Conservation (phyloP, 2,888 invertebrate species). For the Sylvicola fuscatus region DNA sequence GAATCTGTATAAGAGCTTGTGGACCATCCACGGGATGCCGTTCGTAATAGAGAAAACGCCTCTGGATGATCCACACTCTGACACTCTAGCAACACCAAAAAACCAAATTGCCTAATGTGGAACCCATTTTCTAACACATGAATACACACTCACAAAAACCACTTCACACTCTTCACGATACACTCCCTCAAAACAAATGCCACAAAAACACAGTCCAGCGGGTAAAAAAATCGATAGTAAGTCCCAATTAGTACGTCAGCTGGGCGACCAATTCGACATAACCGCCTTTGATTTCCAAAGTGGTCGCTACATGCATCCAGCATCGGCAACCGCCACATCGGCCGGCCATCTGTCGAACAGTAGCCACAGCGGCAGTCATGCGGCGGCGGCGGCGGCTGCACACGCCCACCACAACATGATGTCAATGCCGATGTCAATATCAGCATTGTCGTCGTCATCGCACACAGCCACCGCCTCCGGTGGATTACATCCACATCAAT, state of each 20-base stretch:
- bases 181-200: neutral
- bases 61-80: no score
- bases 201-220: constrained; percentile 39
- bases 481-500: no score
- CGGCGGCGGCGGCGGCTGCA: constrained; percentile 6
- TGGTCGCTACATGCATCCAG: constrained; percentile 50
- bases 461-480: no score
- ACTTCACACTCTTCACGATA: no score
- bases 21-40: no score
- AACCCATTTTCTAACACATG: no score
- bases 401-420: constrained; percentile 9
- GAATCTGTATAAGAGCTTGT: no score
- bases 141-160: no score
- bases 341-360: constrained; percentile 48
- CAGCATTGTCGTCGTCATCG: neutral
- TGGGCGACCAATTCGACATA: constrained; percentile 58
- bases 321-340: no score
- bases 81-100: no score
- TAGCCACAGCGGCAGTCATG: constrained; percentile 35
- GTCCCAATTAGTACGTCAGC: constrained; percentile 55
- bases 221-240: constrained; percentile 62
- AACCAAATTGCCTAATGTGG: no score
- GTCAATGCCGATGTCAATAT: constrained; percentile 10
- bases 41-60: no score
- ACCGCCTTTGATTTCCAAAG: constrained; percentile 65